Evolutionary conservation across 2,113 vertebrate genomes (phyloP).

Genomic region (Pachyramphus minor): DNA sequence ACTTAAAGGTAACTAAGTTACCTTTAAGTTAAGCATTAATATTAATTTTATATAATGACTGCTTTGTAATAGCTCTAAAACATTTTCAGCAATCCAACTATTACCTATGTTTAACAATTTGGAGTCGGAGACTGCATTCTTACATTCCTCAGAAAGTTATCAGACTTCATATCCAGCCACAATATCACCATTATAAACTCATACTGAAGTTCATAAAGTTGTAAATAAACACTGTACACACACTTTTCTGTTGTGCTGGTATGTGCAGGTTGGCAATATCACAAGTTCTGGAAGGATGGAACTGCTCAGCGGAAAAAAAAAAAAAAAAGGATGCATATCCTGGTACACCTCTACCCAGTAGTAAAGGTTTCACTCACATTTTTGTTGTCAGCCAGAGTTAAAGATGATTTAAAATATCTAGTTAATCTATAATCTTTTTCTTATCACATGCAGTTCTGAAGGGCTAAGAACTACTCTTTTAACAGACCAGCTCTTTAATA

Average conservation of each 20-base stretch:
- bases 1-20: background rate
- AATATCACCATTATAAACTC: background rate
- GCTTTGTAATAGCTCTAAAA: background rate
- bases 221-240: background rate
- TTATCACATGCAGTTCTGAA: constrained; percentile 15
- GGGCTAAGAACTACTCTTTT: background rate
- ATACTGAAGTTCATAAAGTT: background rate
- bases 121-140: background rate
- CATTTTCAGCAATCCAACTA: background rate
- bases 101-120: background rate
- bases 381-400: background rate
- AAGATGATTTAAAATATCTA: background rate
- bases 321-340: background rate
- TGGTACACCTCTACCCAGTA: background rate
- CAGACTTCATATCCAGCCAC: background rate
- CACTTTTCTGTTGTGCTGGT: background rate
- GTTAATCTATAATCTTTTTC: constrained; percentile 41
- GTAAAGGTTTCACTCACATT: background rate
- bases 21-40: too few species aligned
- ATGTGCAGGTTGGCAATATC: background rate
- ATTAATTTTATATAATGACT: background rate
- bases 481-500: background rate
- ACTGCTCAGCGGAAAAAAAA: background rate
- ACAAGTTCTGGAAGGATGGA: background rate
- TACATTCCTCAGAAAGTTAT: background rate